Conservation (phyloP, 2,797 vertebrate species). For the Platyrinchus mystaceus region DNA sequence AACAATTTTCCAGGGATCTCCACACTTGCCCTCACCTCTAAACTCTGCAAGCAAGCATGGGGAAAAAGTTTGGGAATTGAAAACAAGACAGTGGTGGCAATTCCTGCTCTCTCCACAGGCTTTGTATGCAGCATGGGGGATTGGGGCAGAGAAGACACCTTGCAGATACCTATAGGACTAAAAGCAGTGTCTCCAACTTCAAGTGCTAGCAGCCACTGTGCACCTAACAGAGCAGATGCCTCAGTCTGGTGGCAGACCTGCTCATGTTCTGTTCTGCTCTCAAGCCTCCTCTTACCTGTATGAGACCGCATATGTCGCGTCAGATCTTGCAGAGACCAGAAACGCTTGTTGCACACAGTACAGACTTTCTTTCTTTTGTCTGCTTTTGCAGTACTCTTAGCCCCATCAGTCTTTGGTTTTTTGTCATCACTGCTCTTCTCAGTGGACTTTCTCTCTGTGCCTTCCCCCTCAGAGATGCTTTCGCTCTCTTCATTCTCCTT, state of each 20-base stretch:
- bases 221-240: background rate
- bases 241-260: background rate
- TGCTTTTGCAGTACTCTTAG: constrained; percentile 79
- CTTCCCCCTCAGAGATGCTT: constrained; percentile 77
- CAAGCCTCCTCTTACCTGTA: constrained; percentile 82
- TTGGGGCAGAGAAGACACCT: background rate
- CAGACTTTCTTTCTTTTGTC: constrained; percentile 99
- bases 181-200: background rate
- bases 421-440: constrained; percentile 89
- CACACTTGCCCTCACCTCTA: background rate
- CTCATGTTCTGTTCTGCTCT: background rate
- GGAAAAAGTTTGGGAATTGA: background rate
- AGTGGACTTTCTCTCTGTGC: constrained; percentile 76
- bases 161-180: background rate
- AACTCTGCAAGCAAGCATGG: background rate
- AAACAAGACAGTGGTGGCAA: background rate
- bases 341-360: constrained; percentile 91
- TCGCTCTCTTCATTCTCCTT: constrained; percentile 75
- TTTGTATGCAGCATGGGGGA: background rate
- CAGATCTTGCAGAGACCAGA: constrained; percentile 98
- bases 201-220: background rate
- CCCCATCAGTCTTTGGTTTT: constrained; percentile 83
- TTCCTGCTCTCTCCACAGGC: background rate
- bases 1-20: background rate
- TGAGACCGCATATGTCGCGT: constrained; percentile 97